A percentile compares a stretch with the other conserved stretches of the same genome.
These are phyloP conservation scores for Limnephilus marmoratus DNA, from an alignment of 2,888 invertebrate genomes.

Conservation along the genomic window DNA sequence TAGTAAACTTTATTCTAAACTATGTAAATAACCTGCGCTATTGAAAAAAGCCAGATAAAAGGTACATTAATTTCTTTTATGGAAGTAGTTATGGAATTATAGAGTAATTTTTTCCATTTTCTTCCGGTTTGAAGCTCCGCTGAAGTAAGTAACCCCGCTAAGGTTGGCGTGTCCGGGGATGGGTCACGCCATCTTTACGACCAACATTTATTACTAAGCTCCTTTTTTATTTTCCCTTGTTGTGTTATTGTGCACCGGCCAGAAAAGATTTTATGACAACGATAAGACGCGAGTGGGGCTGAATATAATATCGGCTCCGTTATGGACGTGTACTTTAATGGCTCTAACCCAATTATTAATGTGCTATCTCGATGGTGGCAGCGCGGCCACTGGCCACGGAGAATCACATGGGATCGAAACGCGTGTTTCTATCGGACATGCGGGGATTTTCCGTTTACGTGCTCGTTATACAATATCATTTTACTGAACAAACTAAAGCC, in stretches of 20 bases:
- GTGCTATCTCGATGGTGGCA: conserved; percentile 65
- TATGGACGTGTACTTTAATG: conserved; percentile 65
- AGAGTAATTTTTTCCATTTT: background rate
- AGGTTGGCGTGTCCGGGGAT: conserved; percentile 65
- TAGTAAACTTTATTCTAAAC: no score
- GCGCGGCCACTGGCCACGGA: conserved; percentile 29
- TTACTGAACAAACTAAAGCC: background rate
- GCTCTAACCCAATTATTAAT: conserved; percentile 66
- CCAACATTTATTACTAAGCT: conserved; percentile 66
- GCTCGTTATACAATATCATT: conserved; percentile 18
- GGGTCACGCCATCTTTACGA: conserved; percentile 67
- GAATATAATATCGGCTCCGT: conserved; percentile 64
- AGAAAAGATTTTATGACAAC: conserved; percentile 67
- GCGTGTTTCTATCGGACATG: conserved; percentile 55
- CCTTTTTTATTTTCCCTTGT: conserved; percentile 66
- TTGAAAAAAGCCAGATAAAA: no score
- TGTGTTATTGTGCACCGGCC: conserved; percentile 66
- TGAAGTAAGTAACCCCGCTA: conserved; percentile 48
- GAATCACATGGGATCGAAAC: conserved; percentile 56
- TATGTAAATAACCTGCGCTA: no score
- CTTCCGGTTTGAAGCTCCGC: conserved; percentile 15
- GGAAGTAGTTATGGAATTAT: no score
- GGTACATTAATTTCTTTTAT: no score
- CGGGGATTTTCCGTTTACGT: background rate
- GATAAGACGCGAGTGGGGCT: conserved; percentile 61